Conservation (phyloP, 2,888 invertebrate species). For the Hirudinaria manillensis region DNA sequence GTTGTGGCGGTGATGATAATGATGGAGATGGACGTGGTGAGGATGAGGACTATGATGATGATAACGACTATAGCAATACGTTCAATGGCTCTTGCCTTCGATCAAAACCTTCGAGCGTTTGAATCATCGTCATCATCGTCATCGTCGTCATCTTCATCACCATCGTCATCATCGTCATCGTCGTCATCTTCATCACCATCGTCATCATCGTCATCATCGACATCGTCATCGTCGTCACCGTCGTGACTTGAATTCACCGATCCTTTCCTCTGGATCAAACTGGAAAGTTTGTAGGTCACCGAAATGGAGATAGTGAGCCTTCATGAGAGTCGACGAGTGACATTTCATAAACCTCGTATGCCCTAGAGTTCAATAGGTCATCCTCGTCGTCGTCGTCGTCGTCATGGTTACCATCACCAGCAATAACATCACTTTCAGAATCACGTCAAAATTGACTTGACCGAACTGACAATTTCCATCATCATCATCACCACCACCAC, state of each 20-base stretch:
- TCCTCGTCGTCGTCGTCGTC: too few relatives aligned
- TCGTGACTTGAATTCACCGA: too few relatives aligned
- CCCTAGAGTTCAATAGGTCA: too few relatives aligned
- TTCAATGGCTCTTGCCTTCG: too few relatives aligned
- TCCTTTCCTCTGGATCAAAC: too few relatives aligned
- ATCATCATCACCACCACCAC: too few relatives aligned
- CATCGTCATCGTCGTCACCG: background rate
- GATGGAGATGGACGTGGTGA: background rate
- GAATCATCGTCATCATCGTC: background rate
- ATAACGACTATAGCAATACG: background rate
- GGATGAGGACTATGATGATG: background rate
- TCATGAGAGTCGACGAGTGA: too few relatives aligned
- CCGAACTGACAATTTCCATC: too few relatives aligned
- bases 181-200: constrained; percentile 19
- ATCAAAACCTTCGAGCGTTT: background rate
- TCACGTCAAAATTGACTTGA: background rate
- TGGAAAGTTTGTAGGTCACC: too few relatives aligned
- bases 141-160: constrained; percentile 22
- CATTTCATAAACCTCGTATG: too few relatives aligned
- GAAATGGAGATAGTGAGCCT: too few relatives aligned
- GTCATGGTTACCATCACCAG: background rate
- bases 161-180: constrained; percentile 18
- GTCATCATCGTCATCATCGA: constrained; percentile 1
- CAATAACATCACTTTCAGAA: constrained; percentile 7
- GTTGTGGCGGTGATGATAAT: background rate